Conservation (phyloP, 2,888 invertebrate species). For the Danaus chrysippus region DNA sequence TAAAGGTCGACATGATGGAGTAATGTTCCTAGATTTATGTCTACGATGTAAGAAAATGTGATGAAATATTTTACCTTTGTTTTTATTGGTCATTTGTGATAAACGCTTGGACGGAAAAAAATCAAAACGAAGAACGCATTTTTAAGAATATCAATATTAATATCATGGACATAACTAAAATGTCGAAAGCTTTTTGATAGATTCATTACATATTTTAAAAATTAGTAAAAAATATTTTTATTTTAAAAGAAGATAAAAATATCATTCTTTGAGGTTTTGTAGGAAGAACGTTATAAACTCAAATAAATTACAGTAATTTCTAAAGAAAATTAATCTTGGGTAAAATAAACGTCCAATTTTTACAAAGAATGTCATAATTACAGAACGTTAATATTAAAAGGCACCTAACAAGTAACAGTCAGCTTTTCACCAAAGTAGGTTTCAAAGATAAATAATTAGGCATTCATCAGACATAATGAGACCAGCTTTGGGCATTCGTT, state of each 20-base stretch:
- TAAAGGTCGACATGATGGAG: constrained; percentile 28
- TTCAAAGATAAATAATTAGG: constrained; percentile 40
- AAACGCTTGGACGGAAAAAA: not conserved
- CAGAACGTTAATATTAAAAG: constrained; percentile 19
- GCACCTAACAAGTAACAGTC: constrained; percentile 13
- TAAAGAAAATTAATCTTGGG: not conserved
- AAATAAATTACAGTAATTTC: not conserved
- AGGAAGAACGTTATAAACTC: not conserved
- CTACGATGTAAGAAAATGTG: constrained; percentile 22
- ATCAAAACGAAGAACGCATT: too few relatives aligned
- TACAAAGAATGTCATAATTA: constrained; percentile 11
- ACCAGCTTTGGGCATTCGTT: constrained; percentile 37
- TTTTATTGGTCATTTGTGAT: not conserved
- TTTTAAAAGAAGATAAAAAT: too few relatives aligned
- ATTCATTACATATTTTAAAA: too few relatives aligned
- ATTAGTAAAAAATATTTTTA: too few relatives aligned
- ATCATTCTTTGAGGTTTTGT: too few relatives aligned
- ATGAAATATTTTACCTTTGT: not conserved
- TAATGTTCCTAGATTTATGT: constrained; percentile 33
- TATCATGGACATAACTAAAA: too few relatives aligned
- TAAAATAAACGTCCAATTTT: constrained; percentile 5
- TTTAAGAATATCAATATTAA: too few relatives aligned
- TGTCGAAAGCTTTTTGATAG: too few relatives aligned
- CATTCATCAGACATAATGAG: constrained; percentile 36
- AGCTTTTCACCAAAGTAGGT: constrained; percentile 17